Conservation (phyloP, 2,113 vertebrate species). For the Salvator merianae region DNA sequence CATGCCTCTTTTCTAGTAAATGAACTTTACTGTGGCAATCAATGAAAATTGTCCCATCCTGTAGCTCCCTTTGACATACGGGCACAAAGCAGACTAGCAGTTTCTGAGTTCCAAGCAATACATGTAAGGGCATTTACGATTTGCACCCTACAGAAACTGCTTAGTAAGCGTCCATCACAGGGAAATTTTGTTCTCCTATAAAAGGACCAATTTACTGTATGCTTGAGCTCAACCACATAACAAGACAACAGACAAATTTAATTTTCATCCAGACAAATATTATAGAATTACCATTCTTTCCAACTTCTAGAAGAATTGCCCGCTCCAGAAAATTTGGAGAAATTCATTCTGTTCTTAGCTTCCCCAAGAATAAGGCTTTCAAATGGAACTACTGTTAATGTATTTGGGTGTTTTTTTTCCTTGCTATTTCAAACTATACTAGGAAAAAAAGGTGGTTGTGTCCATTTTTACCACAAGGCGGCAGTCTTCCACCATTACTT, state of each 20-base stretch:
- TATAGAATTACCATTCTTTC: neutral
- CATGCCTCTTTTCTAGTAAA: no score
- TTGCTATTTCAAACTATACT: neutral
- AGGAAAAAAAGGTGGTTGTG: neutral
- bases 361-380: neutral
- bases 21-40: neutral
- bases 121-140: no score
- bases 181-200: no score
- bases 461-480: neutral
- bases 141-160: no score
- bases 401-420: neutral
- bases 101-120: neutral
- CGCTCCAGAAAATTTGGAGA: neutral
- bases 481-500: conserved; percentile 4
- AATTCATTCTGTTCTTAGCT: neutral
- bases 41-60: neutral
- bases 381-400: neutral
- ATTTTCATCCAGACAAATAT: no score
- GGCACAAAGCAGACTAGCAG: neutral
- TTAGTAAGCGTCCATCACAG: no score
- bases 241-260: no score
- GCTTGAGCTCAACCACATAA: neutral
- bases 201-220: no score
- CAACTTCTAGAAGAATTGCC: no score
- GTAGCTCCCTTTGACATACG: neutral